A percentile compares a stretch with the other conserved stretches of the same genome.
Conservation (phyloP, 2,113 vertebrate genomes). For the Odobenus rosmarus region DNA sequence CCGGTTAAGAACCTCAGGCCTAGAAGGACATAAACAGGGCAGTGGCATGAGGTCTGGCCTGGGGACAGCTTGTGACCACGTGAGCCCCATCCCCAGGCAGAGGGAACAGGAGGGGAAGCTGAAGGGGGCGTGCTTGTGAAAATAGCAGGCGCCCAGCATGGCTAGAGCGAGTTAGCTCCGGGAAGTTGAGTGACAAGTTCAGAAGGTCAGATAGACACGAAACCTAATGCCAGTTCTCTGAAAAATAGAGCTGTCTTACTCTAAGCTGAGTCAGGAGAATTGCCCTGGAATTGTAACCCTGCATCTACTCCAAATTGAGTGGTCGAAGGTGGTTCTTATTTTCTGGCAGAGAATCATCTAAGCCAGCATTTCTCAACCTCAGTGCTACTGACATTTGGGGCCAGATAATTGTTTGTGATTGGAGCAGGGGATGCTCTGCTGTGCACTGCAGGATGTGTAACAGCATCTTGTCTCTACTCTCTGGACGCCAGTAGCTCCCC, state of each 20-base stretch:
- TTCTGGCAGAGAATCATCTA: not conserved
- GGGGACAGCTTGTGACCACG: not conserved
- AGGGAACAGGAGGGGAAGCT: not conserved
- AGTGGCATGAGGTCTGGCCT: not conserved
- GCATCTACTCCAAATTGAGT: not conserved
- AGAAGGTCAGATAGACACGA: not conserved
- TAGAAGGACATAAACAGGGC: not conserved
- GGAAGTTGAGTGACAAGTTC: not conserved
- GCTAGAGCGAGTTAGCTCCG: fast-evolving
- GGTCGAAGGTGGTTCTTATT: not conserved
- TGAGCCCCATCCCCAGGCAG: not conserved
- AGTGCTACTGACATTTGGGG: not conserved
- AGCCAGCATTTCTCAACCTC: not conserved
- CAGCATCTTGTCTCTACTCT: too few species aligned
- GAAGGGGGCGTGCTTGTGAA: not conserved
- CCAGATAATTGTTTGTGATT: not conserved
- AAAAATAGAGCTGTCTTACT: not conserved
- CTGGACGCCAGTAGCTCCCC: too few species aligned
- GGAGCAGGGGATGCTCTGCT: not conserved
- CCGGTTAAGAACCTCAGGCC: not conserved
- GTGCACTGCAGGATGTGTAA: not conserved
- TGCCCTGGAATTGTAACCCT: not conserved
- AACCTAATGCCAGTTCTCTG: not conserved
- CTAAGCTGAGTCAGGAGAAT: not conserved
- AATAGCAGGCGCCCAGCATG: fast-evolving